Conservation (phyloP, 2,797 vertebrate species). For the Gallinago solitaria region DNA sequence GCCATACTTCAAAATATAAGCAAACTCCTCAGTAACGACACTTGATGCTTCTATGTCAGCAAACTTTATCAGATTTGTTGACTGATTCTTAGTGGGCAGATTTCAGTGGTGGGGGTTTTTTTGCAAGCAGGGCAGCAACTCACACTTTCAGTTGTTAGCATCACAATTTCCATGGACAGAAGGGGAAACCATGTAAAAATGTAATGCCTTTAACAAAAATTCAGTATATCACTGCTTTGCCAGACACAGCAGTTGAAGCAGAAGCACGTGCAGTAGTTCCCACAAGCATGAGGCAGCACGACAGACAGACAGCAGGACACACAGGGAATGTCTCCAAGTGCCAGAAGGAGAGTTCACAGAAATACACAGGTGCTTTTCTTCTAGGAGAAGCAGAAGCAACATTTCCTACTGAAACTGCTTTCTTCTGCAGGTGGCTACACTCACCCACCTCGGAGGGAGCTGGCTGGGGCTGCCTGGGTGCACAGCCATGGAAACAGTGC, state of each 20-base stretch:
- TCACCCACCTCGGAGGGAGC: background rate
- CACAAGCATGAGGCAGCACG: fast-evolving
- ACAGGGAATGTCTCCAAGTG: background rate
- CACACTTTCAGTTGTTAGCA: background rate
- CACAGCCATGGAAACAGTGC: background rate
- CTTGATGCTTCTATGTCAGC: background rate
- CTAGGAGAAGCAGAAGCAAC: background rate
- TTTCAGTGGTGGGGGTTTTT: background rate
- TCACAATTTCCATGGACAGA: background rate
- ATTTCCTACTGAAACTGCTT: background rate
- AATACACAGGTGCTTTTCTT: background rate
- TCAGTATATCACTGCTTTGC: background rate
- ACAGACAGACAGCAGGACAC: background rate
- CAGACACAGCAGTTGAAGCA: background rate
- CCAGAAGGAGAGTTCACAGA: background rate
- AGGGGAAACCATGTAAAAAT: background rate
- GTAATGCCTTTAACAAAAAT: background rate
- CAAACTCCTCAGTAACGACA: background rate
- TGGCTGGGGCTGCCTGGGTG: background rate
- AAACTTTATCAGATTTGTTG: background rate
- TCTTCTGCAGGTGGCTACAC: background rate
- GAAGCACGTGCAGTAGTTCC: background rate
- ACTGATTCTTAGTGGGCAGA: background rate
- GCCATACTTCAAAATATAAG: background rate
- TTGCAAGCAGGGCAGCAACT: background rate